phyloP scores from a whole-genome alignment of 2,888 invertebrate species.

The Taenaris catops region DNA sequence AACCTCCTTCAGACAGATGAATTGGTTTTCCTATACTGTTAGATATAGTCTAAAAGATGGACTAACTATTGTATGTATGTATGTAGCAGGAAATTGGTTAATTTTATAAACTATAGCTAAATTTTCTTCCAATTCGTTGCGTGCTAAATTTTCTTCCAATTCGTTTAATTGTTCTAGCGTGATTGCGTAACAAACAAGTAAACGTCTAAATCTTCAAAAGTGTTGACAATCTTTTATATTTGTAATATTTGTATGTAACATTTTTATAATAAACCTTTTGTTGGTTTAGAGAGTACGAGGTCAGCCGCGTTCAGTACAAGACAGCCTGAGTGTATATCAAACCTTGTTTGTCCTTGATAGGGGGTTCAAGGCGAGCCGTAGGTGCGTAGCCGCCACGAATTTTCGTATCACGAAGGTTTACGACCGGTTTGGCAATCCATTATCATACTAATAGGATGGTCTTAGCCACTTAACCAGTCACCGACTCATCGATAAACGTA shows the following conservation, averaged over 20 bases:
- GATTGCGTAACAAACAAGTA: too few relatives aligned
- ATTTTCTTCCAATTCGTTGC: too few relatives aligned
- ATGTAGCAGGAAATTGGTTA: too few relatives aligned
- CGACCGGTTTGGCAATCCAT: slow-evolving; percentile 47
- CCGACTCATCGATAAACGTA: slow-evolving; percentile 25
- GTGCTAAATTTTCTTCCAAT: too few relatives aligned
- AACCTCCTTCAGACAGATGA: too few relatives aligned
- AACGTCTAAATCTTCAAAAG: too few relatives aligned
- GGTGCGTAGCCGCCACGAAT: slow-evolving; percentile 33
- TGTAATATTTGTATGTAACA: slow-evolving; percentile 2
- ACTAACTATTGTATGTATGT: too few relatives aligned
- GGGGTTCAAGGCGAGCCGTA: slow-evolving; percentile 37
- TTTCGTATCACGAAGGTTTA: slow-evolving; percentile 42
- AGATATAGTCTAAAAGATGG: too few relatives aligned
- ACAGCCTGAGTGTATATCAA: slow-evolving; percentile 26
- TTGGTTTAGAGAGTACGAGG: slow-evolving; percentile 21
- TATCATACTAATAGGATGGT: slow-evolving; percentile 64
- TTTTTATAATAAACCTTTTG: slow-evolving; percentile 18
- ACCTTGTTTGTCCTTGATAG: slow-evolving; percentile 34
- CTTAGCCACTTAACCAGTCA: slow-evolving; percentile 45
- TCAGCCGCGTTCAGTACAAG: slow-evolving; percentile 6
- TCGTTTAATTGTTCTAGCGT: too few relatives aligned
- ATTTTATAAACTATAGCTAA: too few relatives aligned
- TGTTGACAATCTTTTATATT: too few relatives aligned
- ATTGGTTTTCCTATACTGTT: too few relatives aligned